Evolutionary conservation across 2,888 invertebrate species (phyloP).

Genomic region (Leucoptera coffeella): DNA sequence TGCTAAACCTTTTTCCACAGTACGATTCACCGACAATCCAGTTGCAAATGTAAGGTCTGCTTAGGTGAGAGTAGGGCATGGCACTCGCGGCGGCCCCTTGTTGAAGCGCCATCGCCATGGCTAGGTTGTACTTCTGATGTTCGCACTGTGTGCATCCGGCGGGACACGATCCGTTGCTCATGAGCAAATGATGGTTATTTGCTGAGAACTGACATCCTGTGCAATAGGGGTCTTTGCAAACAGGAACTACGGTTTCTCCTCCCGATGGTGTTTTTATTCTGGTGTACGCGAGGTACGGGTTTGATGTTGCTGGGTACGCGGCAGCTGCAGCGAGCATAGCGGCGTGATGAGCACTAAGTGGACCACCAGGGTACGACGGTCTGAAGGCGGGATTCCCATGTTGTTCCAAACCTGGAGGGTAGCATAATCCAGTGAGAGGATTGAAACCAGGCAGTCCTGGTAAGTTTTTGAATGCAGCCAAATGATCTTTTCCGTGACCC

Average conservation of each 20-base stretch:
- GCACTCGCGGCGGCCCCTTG: conserved; percentile 61
- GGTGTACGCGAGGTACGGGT: conserved; percentile 84
- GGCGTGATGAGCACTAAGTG: conserved; percentile 70
- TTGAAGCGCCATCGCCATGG: conserved; percentile 71
- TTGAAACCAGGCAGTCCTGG: conserved; percentile 56
- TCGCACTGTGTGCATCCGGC: conserved; percentile 94
- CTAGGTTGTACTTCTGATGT: conserved; percentile 84
- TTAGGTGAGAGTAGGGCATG: conserved; percentile 60
- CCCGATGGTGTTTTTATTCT: conserved; percentile 89
- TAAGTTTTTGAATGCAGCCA: conserved; percentile 60
- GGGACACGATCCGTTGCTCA: conserved; percentile 73
- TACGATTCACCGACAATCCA: conserved; percentile 92
- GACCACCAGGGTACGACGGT: conserved; percentile 75
- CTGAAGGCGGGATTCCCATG: conserved; percentile 78
- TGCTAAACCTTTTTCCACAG: conserved; percentile 89
- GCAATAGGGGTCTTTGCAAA: conserved; percentile 95
- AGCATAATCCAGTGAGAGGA: conserved; percentile 58
- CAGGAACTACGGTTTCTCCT: conserved; percentile 83
- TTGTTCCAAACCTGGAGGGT: conserved; percentile 75
- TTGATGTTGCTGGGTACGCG: conserved; percentile 54
- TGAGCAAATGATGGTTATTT: conserved; percentile 73
- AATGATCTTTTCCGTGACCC: conserved; percentile 73
- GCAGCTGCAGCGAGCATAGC: conserved; percentile 68
- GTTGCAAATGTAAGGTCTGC: conserved; percentile 86
- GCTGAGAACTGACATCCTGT: conserved; percentile 89